Conservation (phyloP, 2,888 invertebrate species). For the Eupithecia exiguata region DNA sequence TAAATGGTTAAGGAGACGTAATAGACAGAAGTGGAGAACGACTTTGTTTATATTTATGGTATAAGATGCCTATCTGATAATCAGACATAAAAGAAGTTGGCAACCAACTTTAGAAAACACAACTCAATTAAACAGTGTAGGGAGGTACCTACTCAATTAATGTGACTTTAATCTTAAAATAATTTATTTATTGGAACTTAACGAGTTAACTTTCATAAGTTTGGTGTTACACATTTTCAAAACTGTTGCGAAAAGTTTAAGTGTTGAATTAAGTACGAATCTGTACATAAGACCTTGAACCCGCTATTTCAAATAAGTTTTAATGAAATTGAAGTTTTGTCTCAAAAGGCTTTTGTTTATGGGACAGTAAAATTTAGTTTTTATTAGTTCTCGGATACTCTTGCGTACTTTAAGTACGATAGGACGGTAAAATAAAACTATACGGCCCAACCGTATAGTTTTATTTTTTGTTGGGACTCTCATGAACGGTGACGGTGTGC, state of each 20-base stretch:
- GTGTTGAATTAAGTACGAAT: background rate
- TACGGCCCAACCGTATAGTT: too few relatives aligned
- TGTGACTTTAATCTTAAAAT: too few relatives aligned
- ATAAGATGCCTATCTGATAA: background rate
- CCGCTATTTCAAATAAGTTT: background rate
- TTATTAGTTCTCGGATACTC: background rate
- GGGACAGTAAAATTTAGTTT: background rate
- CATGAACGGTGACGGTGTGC: background rate
- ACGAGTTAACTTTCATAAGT: background rate
- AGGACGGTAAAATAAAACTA: background rate
- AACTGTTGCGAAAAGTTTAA: background rate
- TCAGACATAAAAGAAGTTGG: background rate
- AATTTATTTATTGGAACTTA: background rate
- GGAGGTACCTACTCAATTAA: too few relatives aligned
- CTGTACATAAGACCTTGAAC: background rate
- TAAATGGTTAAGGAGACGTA: too few relatives aligned
- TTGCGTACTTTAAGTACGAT: background rate
- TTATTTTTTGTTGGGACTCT: too few relatives aligned
- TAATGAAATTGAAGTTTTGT: background rate
- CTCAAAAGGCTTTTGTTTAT: background rate
- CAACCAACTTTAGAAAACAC: background rate
- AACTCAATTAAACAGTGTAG: background rate
- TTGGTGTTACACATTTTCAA: background rate
- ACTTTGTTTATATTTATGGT: background rate
- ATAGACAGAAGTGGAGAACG: background rate